phyloP scores from a whole-genome alignment of 2,888 invertebrate species.

The Papilio protenor region DNA sequence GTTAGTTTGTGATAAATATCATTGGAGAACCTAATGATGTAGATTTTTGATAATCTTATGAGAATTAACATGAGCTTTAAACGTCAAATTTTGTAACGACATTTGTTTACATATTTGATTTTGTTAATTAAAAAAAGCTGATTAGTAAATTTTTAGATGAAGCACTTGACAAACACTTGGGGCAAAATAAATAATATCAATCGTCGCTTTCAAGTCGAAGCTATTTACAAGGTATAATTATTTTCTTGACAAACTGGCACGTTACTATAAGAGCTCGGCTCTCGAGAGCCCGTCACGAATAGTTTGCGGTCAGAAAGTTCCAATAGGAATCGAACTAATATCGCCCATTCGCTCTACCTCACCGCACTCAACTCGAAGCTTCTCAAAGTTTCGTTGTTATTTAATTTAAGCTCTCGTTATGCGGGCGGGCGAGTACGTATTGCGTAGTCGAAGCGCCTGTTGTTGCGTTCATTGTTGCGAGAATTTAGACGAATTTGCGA shows the following conservation, averaged over 20 bases:
- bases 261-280: conserved; percentile 47
- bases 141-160: neutral
- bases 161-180: conserved; percentile 7
- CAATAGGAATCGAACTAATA: conserved; percentile 70
- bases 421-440: conserved; percentile 68
- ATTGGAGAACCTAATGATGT: neutral
- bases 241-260: conserved; percentile 47
- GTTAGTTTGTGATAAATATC: neutral
- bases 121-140: neutral
- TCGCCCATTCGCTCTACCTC: conserved; percentile 56
- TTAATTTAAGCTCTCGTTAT: conserved; percentile 80
- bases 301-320: conserved; percentile 72
- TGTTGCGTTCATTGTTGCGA: conserved; percentile 73
- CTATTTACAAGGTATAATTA: conserved; percentile 30
- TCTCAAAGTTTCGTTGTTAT: conserved; percentile 76
- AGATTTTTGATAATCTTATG: neutral
- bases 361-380: conserved; percentile 56
- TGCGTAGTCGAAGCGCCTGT: conserved; percentile 67
- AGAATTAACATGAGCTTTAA: neutral
- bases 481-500: conserved; percentile 80
- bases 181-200: conserved; percentile 27
- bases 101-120: neutral
- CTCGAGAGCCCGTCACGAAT: conserved; percentile 57
- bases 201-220: conserved; percentile 42
- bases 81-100: neutral